Evolutionary conservation across 2,113 vertebrate species (phyloP).

Genomic region (Vombatus ursinus): DNA sequence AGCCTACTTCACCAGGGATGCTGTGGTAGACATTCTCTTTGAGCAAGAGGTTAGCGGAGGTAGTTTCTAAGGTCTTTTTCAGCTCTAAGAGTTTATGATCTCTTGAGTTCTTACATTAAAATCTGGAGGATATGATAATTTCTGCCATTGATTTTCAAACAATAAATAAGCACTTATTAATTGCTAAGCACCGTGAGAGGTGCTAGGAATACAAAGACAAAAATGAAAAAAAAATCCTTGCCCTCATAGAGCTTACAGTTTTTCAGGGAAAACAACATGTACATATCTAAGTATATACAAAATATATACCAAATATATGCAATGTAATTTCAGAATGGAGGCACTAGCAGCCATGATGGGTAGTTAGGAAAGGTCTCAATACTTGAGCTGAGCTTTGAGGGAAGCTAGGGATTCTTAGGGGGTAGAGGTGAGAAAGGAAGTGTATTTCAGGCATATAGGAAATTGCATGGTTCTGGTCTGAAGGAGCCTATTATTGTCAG

Average conservation of each 20-base stretch:
- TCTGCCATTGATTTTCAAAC: background rate
- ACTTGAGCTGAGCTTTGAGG: background rate
- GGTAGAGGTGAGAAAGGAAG: background rate
- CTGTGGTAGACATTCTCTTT: background rate
- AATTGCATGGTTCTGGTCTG: background rate
- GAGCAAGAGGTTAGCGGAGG: background rate
- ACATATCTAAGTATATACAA: background rate
- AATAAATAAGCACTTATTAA: background rate
- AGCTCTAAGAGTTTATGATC: conserved; percentile 21
- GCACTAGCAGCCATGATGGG: background rate
- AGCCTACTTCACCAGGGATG: background rate
- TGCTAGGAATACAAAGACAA: background rate
- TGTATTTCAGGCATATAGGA: background rate
- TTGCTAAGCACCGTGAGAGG: background rate
- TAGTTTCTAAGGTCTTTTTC: background rate
- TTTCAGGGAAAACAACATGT: background rate
- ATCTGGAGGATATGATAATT: background rate
- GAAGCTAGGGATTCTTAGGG: background rate
- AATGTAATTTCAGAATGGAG: background rate
- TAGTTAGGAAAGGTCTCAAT: background rate
- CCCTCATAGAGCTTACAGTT: background rate
- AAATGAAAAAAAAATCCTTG: background rate
- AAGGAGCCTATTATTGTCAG: background rate
- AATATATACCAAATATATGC: background rate
- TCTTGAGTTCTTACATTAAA: background rate